Base-by-base conservation (phyloP, 53 echinoderm and acorn worm genomes). In the Luidia sarsii region DNA sequence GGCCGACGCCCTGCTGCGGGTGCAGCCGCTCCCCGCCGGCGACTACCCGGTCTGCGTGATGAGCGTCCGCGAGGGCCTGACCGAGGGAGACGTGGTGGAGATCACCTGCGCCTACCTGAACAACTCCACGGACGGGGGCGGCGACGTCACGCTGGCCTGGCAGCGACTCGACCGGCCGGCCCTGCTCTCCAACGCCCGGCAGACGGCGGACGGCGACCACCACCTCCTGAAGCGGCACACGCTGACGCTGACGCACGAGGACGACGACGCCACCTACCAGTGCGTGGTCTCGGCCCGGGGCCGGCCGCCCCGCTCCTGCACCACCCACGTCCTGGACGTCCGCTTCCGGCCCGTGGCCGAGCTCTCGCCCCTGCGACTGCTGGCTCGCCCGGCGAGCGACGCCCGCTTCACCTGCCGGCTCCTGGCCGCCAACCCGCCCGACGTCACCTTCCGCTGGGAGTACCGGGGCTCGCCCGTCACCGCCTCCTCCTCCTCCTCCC, bases 51-150 rank as follows among this genome's bases (percentile, higher is more conserved):
- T 79, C 30, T 94, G 94, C 57, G 64, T 94, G 36, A 86, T 88
- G 46, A 94, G 94, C 28, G 80, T 84, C 41, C 69, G 79, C 11
- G 89, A 88, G 6, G 68, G 70, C 4, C 80, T 94, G 16, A 64
- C 83, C 0, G 80, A 82, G 50, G 91, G 83, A 9, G 91, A 94
- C 28, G 87, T 83, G 16, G 89, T 94, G 13, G 91, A 94, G 31
- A 85, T 94, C 50, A 91, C 91, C 1, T 94, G 94, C 62, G 94
- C 88, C 1, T 77, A 60, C 55, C 86, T 67, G 39, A 55, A 53
- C n/a, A 70, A 87, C 41, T 29, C 57, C 16, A 60, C 43, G 20
- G 46, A 45, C 2, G 24, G 22, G 5, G 13, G 64, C 45, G 46
- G 45, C 2, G 24, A 24, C 3, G 13, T 64, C 45, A 38, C 71